Base-by-base conservation (phyloP, 2,797 vertebrate species). In the Sebastes steindachneri region DNA sequence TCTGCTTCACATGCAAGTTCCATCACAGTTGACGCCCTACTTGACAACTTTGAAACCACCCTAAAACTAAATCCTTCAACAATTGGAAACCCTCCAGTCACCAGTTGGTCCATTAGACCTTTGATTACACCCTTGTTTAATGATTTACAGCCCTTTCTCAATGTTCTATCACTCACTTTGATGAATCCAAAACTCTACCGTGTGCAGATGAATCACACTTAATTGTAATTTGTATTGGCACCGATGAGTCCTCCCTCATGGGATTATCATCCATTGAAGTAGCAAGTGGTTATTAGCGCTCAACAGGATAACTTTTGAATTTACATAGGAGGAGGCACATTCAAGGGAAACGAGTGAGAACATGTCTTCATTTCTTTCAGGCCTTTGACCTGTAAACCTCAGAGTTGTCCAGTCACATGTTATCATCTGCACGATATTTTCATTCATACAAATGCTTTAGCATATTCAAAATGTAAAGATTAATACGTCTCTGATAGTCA, bases 371-470 rank as follows among this genome's bases (percentile, higher is more conserved):
- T 25, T 37, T 25, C n/a, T 28, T 26, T 7, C 33, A 10, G 33
- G 33, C 67, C 73, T 86, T 83, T 88, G 59, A 84, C 75, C 70
- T 33, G 21, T 68, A 37, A 60, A 72, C 55, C 72, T 45, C 41
- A 33, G 45, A 62, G 29, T 76, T 75, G 70, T 68, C 55, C 23
- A n/a, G 54, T 84, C 74, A 86, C 53, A 54, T 63, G 55, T 64
- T 8, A 77, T 26, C 2, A 1, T 45, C 19, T 73, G 41, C 23
- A 57, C 31, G 33, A 35, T 25, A 58, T 31, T 25, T 53, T 35
- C 17, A 71, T 35, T 75, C 55, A 70, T 35, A 29, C 19, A 26
- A 67, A 54, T 11, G 12, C 21, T 37, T 67, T 5, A 25, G 3
- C 3, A 23, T 35, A 29, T 63, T 69, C 1, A n/a, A 65, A 74